Percentiles rank a stretch among this genome's conserved stretches.
Evolutionary conservation across 2,888 invertebrate species (phyloP).

Genomic region (Salticus scenicus): DNA sequence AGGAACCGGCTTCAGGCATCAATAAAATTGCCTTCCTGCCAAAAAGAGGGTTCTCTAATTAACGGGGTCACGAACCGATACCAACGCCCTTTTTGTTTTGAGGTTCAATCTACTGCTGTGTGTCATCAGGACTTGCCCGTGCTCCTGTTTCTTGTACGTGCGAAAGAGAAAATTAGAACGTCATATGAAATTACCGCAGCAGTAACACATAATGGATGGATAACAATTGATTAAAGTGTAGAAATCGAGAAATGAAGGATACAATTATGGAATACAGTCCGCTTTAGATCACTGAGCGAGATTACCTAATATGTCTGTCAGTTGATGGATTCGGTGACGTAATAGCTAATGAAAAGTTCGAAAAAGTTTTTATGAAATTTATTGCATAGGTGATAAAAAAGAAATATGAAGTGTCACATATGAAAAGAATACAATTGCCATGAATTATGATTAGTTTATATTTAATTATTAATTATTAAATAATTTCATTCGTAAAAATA

Average conservation of each 20-base stretch:
- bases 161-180: not conserved
- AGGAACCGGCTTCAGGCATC: slow-evolving; percentile 1
- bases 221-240: not conserved
- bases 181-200: not conserved
- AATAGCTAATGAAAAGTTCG: too few species aligned
- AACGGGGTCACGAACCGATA: not conserved
- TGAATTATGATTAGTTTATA: too few species aligned
- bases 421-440: too few species aligned
- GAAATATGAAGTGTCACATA: too few species aligned
- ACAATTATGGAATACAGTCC: too few species aligned
- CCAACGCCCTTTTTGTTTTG: slow-evolving; percentile 12
- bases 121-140: not conserved
- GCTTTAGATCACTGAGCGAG: too few species aligned
- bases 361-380: too few species aligned
- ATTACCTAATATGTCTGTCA: not conserved
- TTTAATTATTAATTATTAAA: too few species aligned
- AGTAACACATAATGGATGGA: not conserved
- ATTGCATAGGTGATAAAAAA: too few species aligned
- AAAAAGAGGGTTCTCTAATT: not conserved
- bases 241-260: not conserved
- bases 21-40: not conserved
- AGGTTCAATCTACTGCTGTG: not conserved
- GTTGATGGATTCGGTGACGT: too few species aligned
- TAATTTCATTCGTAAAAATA: too few species aligned
- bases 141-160: not conserved